phyloP scores from a whole-genome alignment of 2,888 invertebrate genomes.

The Trichacis sp. region DNA sequence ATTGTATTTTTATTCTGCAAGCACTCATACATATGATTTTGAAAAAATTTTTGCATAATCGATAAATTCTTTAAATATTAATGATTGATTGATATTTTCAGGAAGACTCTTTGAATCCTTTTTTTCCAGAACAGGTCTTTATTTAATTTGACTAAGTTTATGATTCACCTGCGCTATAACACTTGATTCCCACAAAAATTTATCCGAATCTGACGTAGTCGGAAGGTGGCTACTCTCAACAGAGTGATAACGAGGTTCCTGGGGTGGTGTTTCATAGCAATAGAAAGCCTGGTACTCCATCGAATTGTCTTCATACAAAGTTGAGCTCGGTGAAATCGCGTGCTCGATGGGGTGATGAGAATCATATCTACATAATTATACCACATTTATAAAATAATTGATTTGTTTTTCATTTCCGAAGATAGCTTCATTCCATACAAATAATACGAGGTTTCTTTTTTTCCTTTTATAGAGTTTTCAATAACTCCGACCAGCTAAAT shows the following conservation, averaged over 20 bases:
- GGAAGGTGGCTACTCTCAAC: slow-evolving; percentile 41
- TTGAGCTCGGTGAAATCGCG: slow-evolving; percentile 53
- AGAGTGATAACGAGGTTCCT: slow-evolving; percentile 54
- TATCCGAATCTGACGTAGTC: slow-evolving; percentile 45
- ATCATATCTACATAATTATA: slow-evolving; percentile 52
- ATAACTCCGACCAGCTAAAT: no score
- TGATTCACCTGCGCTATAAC: slow-evolving; percentile 56
- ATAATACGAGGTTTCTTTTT: not conserved
- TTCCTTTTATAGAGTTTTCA: no score
- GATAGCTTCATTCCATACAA: not conserved
- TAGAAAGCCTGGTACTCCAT: slow-evolving; percentile 56
- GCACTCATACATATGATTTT: no score
- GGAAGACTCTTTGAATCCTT: no score
- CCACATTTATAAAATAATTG: no score
- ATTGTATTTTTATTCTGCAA: no score
- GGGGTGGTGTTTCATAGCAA: slow-evolving; percentile 61
- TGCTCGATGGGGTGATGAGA: slow-evolving; percentile 50
- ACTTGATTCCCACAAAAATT: slow-evolving; percentile 56
- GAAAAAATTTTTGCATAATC: no score
- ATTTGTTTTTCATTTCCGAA: not conserved
- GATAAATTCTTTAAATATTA: no score
- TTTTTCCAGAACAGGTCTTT: no score
- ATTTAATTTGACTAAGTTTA: no score
- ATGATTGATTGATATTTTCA: no score
- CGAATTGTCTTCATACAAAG: slow-evolving; percentile 59